These are phyloP conservation scores for Tinamus major DNA, from an alignment of 2,797 vertebrate genomes.

Conservation along the genomic window DNA sequence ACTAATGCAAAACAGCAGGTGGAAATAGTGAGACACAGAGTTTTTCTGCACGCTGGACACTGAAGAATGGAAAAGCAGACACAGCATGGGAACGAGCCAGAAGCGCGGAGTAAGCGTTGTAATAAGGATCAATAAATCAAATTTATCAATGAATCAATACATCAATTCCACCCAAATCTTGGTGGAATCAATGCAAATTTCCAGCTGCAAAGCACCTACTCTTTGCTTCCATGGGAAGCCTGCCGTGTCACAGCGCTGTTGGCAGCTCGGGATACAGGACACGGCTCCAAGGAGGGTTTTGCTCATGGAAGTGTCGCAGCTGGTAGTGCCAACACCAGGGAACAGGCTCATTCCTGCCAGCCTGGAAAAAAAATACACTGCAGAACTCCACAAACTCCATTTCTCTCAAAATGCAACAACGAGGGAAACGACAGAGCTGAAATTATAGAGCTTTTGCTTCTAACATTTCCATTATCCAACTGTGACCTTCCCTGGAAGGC, in stretches of 20 bases:
- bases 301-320: not conserved
- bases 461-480: not conserved
- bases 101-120: not conserved
- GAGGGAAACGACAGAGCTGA: not conserved
- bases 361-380: not conserved
- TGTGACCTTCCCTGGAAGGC: not conserved
- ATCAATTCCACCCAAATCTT: not conserved
- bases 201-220: not conserved
- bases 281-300: too few species aligned
- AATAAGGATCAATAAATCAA: not conserved
- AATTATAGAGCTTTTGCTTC: not conserved
- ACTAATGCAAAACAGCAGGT: not conserved
- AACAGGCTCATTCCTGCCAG: not conserved
- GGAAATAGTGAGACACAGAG: rapidly evolving
- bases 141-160: too few species aligned
- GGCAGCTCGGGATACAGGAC: not conserved
- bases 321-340: not conserved
- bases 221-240: not conserved
- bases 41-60: not conserved
- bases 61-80: not conserved
- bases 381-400: not conserved
- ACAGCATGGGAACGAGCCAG: rapidly evolving
- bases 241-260: not conserved
- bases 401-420: not conserved
- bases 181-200: not conserved